Base-by-base conservation (phyloP, 2,797 vertebrate genomes). In the Rhinella marina region DNA sequence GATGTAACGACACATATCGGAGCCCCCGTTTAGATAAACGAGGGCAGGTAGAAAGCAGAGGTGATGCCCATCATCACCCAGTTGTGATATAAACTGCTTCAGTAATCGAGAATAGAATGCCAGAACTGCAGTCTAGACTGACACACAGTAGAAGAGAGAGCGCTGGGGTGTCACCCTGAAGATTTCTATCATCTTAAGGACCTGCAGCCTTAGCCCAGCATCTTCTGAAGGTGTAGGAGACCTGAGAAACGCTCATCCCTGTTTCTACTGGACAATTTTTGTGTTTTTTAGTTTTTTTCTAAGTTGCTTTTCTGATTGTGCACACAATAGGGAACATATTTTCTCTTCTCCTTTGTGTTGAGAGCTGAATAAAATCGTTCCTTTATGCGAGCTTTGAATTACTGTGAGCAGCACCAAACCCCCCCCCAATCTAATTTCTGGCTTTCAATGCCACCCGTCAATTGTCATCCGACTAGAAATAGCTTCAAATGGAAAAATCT, bases 401-500 rank as follows among this genome's bases (percentile, higher is more conserved):
- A 81, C 27, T 14, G n/a, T 32, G 14, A 32, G 29, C 25, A 52
- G 48, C 48, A 3, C 3, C 72, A 3, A 14, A 23, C 64, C 50
- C 25, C 32, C 77, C 27, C 72, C 32, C 7, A 62, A 85, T 85
- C 82, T 64, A 85, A 88, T 85, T 81, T 54, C 56, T 62, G n/a
- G 29, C 82, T 52, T 52, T 76, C 41, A 12, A 79, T 70, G 76
- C 77, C 56, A 12, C 78, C 79, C 57, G 57, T 81, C 82, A 85
- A 62, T 81, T 81, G 77, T 52, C 73, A 41, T 78, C 72, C 54
- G 29, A 23, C 72, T 77, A 25, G 48, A 82, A 82, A 83, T 70
- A 78, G 81, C 32, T 54, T 57, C 48, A 41, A 72, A 85, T 81
- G 82, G 82, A 88, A 88, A 82, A 84, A 27, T 62, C 82, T 85